Conservation (phyloP, 2,888 invertebrate species). For the Serrognathus titanus region DNA sequence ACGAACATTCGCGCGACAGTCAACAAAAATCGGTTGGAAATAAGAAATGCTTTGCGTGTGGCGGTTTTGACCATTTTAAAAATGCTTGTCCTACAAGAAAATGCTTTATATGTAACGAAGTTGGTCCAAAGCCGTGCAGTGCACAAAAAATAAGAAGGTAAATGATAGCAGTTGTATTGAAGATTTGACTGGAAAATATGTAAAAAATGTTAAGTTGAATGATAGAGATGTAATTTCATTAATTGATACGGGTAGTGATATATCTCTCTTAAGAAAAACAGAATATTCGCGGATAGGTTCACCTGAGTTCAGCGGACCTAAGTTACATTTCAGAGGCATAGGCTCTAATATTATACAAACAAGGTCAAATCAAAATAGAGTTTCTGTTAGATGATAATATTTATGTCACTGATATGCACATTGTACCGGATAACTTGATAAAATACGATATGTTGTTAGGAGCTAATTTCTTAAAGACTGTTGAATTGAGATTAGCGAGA, state of each 20-base stretch:
- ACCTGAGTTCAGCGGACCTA: constrained; percentile 3
- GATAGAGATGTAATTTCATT: too few relatives aligned
- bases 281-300: constrained; percentile 3
- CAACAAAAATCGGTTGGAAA: background rate
- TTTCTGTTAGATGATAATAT: background rate
- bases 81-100: constrained; percentile 16
- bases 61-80: constrained; percentile 15
- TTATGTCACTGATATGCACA: constrained; percentile 6
- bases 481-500: background rate
- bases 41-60: constrained; percentile 21
- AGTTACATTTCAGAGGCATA: constrained; percentile 8
- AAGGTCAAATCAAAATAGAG: constrained; percentile 3
- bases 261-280: background rate
- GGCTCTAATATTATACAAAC: constrained; percentile 6
- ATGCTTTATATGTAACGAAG: constrained; percentile 33
- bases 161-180: background rate
- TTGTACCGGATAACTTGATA: constrained; percentile 11
- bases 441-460: constrained; percentile 10
- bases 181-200: background rate
- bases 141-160: constrained; percentile 18
- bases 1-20: background rate
- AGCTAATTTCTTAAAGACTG: constrained; percentile 4
- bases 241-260: too few relatives aligned
- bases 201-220: background rate
- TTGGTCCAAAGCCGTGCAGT: constrained; percentile 14